Evolutionary conservation across 2,888 invertebrate species (phyloP), one percentile per base, ranked within the genome.

Genomic region (Mythimna lalbum): DNA sequence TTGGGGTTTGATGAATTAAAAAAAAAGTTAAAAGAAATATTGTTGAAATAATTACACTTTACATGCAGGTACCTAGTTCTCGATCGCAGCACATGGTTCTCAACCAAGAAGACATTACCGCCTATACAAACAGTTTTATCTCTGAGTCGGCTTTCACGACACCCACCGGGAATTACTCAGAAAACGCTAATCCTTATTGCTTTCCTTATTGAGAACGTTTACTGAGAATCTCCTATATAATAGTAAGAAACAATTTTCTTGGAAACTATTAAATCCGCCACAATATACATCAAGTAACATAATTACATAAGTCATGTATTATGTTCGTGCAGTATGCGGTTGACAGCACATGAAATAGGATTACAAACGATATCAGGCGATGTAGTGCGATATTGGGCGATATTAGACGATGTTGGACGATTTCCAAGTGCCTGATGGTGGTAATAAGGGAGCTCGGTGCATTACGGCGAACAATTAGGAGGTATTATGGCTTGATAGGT

Each of bases 391-490:
- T 53, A 43, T 33, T 31, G 72, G 17, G 14, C 43, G 27, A 50
- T 68, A 69, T 39, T 50, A 52, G 21, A 31, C 57, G 43, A 14
- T 57, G 33, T 80, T 81, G 81, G 81, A 82, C 36, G 10, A 57
- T 68, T 53, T 76, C 83, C 81, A 81, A 79, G 65, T 39, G 49
- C 19, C n/a, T 62, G 47, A 64, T 68, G 63, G 21, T 68, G 19
- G 50, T 68, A 57, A 43, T 67, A 43, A 53, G 10, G 27, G 17
- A n/a, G 62, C 19, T 23, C 23, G 14, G 27, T 63, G n/a, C 39
- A 59, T 33, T 27, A 50, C 31, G 23, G 36, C 36, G 4, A 31
- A 43, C 33, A 33, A 53, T 76, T 36, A 36, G 33, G 36, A 49
- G 19, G 7, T 76, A 17, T 52, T 61, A 7, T 39, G 49, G 39